phyloP scores from a whole-genome alignment of 2,797 vertebrate genomes.

The Lophotriccus pileatus region DNA sequence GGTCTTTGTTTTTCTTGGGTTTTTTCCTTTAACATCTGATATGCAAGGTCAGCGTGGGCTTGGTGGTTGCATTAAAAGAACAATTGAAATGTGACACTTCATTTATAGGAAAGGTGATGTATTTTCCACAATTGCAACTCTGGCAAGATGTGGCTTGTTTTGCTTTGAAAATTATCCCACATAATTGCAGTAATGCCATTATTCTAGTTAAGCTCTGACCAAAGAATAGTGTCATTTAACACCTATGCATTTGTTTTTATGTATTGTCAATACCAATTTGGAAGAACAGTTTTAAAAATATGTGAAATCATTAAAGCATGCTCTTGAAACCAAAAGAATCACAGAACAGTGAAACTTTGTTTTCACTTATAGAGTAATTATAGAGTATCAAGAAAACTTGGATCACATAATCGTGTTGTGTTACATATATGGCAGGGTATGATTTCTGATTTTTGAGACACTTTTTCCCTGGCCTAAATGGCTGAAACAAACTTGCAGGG shows the following conservation, averaged over 20 bases:
- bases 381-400: not conserved
- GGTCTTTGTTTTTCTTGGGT: not conserved
- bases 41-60: not conserved
- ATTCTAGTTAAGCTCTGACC: not conserved
- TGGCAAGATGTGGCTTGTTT: not conserved
- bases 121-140: not conserved
- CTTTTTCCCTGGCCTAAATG: not conserved
- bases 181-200: not conserved
- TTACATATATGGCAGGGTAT: not conserved
- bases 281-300: not conserved
- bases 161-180: not conserved
- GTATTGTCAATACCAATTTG: not conserved
- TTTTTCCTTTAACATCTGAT: not conserved
- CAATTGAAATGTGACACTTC: not conserved
- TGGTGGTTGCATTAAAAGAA: not conserved
- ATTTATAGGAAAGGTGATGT: not conserved
- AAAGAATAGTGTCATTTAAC: not conserved
- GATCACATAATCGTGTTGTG: not conserved
- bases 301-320: not conserved
- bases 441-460: not conserved
- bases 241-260: not conserved
- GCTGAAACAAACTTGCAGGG: not conserved
- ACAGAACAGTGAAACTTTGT: not conserved
- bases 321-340: not conserved
- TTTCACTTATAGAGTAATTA: not conserved